Evolutionary conservation across 1,140 invertebrate species (phyloP), one percentile per base, ranked within the genome.

Genomic region (Aphelenchoides fujianensis): DNA sequence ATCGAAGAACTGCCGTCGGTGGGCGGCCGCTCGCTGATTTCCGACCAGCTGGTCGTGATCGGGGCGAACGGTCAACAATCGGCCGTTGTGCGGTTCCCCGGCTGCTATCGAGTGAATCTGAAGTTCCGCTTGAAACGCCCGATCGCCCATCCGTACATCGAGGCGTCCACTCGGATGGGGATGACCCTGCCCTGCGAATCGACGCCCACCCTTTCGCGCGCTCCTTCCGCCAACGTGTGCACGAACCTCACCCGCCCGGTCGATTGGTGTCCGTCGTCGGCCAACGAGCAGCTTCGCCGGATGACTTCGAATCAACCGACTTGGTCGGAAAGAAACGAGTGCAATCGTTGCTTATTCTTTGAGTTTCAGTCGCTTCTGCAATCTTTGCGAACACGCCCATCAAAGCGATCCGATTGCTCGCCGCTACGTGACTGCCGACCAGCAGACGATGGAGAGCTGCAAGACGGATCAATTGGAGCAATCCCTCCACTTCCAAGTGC

Each of bases 101-200:
- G 69, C 5, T 70, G 69, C 23, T 70, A 70, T 30, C 68, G 67
- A n/a, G 67, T 70, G 7, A 71, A 70, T 12, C 16, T 70, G 31
- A 3, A 16, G 12, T 70, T 70, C 30, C 7, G 31, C n/a, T 16
- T 70, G 35, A 31, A n/a, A 0, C 12, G 19, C 19, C 69, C 69
- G 3, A 19, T 70, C 27, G 54, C 19, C 5, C 28, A 70, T 70
- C 69, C 69, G 1, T 70, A 70, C 64, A 69, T 70, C 69, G 69
- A 70, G 67, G 35, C 69, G 16, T 70, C 54, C 30, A n/a, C 70
- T 7, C 19, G 28, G 34, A 41, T 70, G 67, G 69, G 69, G 3
- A 70, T 68, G 7, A 48, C 23, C n/a, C 9, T 70, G 54, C 69
- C 69, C 12, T 70, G 69, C n/a, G 7, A 35, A 12, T 32, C 19